A percentile compares a stretch with the other conserved stretches of the same genome.
Conservation (phyloP, 2,888 invertebrate genomes). For the Electrophaes corylata region DNA sequence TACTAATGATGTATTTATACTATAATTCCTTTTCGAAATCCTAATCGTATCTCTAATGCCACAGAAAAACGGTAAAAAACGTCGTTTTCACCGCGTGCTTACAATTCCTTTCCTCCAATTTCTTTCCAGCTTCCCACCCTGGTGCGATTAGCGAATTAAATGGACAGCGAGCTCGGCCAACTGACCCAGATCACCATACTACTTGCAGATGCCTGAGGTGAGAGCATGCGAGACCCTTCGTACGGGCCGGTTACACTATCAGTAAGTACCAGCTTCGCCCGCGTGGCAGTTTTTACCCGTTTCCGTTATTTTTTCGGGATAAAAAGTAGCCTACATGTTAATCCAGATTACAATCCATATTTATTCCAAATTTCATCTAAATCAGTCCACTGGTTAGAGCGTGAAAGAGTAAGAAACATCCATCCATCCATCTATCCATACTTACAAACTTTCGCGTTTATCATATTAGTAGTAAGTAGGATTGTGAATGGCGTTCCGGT, state of each 20-base stretch:
- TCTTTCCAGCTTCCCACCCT: slow-evolving; percentile 26
- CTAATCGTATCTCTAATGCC: slow-evolving; percentile 18
- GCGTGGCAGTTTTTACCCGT: no score
- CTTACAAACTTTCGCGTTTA: no score
- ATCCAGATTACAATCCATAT: no score
- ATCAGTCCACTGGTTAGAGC: no score
- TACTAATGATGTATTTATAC: no score
- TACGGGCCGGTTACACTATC: slow-evolving; percentile 9
- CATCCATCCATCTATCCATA: no score
- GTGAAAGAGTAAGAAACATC: no score
- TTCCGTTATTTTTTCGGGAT: no score
- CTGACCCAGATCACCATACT: slow-evolving; percentile 57
- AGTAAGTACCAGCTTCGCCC: neutral
- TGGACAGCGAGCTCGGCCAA: slow-evolving; percentile 49
- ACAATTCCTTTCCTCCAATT: slow-evolving; percentile 26
- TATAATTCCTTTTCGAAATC: neutral
- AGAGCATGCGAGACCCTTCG: slow-evolving; percentile 21
- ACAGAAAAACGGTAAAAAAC: slow-evolving; percentile 14
- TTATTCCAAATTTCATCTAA: no score
- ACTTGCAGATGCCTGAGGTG: slow-evolving; percentile 26
- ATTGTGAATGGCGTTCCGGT: no score
- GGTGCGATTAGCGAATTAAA: slow-evolving; percentile 49
- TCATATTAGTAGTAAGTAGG: no score
- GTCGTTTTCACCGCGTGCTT: slow-evolving; percentile 20
- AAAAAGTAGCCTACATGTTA: no score